Evolutionary conservation across 1,140 invertebrate genomes (phyloP).

Genomic region (Forficula auricularia): DNA sequence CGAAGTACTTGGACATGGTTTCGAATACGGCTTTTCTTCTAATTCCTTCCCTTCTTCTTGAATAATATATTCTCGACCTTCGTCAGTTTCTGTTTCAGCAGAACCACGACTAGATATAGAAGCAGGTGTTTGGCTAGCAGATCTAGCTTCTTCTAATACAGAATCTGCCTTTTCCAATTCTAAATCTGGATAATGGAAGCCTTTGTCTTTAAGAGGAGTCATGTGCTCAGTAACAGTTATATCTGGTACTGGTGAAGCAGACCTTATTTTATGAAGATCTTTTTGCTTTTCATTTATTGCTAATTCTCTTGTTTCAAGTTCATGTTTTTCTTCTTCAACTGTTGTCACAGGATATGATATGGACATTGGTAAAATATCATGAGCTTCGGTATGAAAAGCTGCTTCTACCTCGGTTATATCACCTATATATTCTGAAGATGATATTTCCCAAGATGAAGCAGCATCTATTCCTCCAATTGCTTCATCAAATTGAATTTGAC

Average conservation of each 20-base stretch:
- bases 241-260: constrained; percentile 39
- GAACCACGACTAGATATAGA: constrained; percentile 39
- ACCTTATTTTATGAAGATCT: constrained; percentile 20
- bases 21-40: no score
- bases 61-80: constrained; percentile 32
- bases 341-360: constrained; percentile 28
- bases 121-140: constrained; percentile 36
- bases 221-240: constrained; percentile 50
- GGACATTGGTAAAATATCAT: constrained; percentile 24
- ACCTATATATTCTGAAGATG: constrained; percentile 17
- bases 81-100: constrained; percentile 37
- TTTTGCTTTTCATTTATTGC: constrained; percentile 28
- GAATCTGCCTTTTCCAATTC: constrained; percentile 25
- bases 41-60: constrained; percentile 30
- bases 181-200: constrained; percentile 32
- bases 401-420: constrained; percentile 33
- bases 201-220: constrained; percentile 27
- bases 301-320: constrained; percentile 27
- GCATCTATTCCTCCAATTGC: not conserved
- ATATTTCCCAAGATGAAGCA: not conserved
- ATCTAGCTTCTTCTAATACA: constrained; percentile 18
- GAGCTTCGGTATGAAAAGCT: constrained; percentile 28
- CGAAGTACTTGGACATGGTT: no score
- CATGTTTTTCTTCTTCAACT: constrained; percentile 29
- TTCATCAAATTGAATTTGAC: constrained; percentile 7